Percentiles rank a stretch among this genome's conserved stretches.
phyloP scores from a whole-genome alignment of 92 coral and sea anemone genomes.

The Heliopora coerulea region DNA sequence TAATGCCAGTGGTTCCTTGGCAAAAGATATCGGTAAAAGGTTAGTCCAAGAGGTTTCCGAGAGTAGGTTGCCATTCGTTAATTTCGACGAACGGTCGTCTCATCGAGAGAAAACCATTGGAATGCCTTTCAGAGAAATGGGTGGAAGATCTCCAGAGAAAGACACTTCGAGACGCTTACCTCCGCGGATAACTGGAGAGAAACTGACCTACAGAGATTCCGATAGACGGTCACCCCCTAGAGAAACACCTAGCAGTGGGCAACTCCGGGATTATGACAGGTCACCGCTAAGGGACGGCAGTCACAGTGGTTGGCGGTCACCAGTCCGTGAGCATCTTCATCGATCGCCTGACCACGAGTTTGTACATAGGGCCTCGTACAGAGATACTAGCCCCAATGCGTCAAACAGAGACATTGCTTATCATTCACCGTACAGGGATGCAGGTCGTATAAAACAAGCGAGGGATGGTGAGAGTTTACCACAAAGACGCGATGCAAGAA shows the following conservation, averaged over 20 bases:
- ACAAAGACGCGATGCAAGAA: conserved; percentile 16
- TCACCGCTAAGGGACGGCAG: conserved; percentile 20
- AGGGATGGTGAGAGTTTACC: conserved; percentile 12
- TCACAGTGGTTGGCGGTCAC: conserved; percentile 10
- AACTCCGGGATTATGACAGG: conserved; percentile 17
- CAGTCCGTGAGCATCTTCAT: conserved; percentile 12
- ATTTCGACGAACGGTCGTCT: conserved; percentile 30
- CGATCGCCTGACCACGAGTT: conserved; percentile 21
- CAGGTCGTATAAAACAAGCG: conserved; percentile 11
- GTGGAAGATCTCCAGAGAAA: conserved; percentile 27
- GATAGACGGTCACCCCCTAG: conserved; percentile 22
- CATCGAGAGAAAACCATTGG: conserved; percentile 1
- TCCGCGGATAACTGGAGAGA: conserved; percentile 6
- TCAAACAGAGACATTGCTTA: not conserved
- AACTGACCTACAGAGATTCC: conserved; percentile 13
- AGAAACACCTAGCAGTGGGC: not conserved
- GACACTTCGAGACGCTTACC: conserved; percentile 22
- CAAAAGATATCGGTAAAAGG: conserved; percentile 14
- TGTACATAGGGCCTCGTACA: conserved; percentile 15
- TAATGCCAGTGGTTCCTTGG: conserved; percentile 15
- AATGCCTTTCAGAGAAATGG: not conserved
- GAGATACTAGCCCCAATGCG: conserved; percentile 28
- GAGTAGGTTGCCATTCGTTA: conserved; percentile 17
- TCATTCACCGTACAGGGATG: conserved; percentile 30
- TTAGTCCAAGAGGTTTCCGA: conserved; percentile 3